These are phyloP conservation scores for Clostera curtula DNA, from an alignment of 2,888 invertebrate genomes.

Conservation along the genomic window DNA sequence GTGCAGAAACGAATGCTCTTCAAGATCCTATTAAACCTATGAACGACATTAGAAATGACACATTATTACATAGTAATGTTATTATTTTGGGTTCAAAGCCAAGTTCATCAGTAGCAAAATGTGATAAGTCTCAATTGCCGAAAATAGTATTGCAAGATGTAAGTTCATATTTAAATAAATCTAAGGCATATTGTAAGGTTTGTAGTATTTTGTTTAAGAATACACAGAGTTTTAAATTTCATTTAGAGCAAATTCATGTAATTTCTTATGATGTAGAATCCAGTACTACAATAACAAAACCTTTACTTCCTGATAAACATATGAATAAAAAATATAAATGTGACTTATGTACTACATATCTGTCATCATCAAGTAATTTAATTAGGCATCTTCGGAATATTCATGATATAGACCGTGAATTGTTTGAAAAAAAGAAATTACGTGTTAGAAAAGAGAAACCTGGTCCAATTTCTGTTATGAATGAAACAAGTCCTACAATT, in stretches of 20 bases:
- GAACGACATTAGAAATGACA: slow-evolving; percentile 1
- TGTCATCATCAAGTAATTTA: slow-evolving; percentile 18
- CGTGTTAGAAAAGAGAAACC: background rate
- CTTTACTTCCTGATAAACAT: slow-evolving; percentile 1
- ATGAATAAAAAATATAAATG: slow-evolving; percentile 18
- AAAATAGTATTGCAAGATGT: slow-evolving; percentile 35
- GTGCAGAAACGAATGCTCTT: slow-evolving; percentile 2
- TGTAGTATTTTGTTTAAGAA: slow-evolving; percentile 48
- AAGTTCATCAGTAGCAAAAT: slow-evolving; percentile 6
- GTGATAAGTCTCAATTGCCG: slow-evolving; percentile 11
- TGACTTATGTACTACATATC: slow-evolving; percentile 21
- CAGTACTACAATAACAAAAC: slow-evolving; percentile 3
- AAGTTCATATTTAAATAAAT: slow-evolving; percentile 28
- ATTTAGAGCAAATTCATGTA: slow-evolving; percentile 22
- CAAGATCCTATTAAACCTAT: background rate
- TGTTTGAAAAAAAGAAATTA: too few relatives aligned
- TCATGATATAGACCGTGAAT: slow-evolving; percentile 14
- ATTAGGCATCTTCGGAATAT: slow-evolving; percentile 24
- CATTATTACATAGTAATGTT: slow-evolving; percentile 25
- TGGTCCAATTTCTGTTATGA: too few relatives aligned
- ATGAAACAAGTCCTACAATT: too few relatives aligned
- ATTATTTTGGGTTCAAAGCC: slow-evolving; percentile 43
- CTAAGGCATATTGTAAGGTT: slow-evolving; percentile 38
- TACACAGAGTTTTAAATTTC: slow-evolving; percentile 17
- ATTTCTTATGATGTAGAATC: slow-evolving; percentile 3